Conservation (phyloP, 1,140 invertebrate genomes). For the Bombus polaris region DNA sequence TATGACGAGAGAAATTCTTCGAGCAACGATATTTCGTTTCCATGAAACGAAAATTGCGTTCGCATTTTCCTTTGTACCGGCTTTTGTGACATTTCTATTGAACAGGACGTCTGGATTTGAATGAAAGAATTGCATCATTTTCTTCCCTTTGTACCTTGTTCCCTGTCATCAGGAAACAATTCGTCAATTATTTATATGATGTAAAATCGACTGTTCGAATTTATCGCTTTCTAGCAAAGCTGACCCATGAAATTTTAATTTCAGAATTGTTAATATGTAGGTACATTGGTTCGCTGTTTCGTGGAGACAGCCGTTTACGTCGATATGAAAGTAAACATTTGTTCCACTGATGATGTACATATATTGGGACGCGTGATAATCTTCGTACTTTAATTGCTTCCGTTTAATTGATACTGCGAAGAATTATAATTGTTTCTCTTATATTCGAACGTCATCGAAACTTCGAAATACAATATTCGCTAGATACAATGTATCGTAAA, state of each 20-base stretch:
- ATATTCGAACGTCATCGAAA: not conserved
- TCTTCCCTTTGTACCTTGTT: not conserved
- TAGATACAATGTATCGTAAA: too few species aligned
- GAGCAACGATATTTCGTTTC: not conserved
- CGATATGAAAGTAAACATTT: not conserved
- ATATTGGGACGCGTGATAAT: not conserved
- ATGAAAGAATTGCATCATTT: conserved; percentile 10
- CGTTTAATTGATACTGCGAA: too few species aligned
- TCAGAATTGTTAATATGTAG: not conserved
- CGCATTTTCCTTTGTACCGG: conserved; percentile 4
- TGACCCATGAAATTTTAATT: not conserved
- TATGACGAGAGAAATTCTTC: not conserved
- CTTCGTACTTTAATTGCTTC: too few species aligned
- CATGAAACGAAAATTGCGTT: conserved; percentile 29
- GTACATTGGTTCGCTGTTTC: not conserved
- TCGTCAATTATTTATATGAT: not conserved
- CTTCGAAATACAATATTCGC: not conserved
- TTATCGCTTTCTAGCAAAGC: not conserved
- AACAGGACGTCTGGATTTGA: not conserved
- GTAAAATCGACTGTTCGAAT: not conserved
- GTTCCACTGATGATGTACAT: not conserved
- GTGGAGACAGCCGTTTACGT: not conserved
- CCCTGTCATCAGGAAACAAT: not conserved
- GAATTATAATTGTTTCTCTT: too few species aligned
- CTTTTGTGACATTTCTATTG: not conserved